Percentiles rank a stretch among this genome's conserved stretches.
These are phyloP conservation scores for Branchellion lobata DNA, from an alignment of 2,888 invertebrate species.

Conservation along the genomic window DNA sequence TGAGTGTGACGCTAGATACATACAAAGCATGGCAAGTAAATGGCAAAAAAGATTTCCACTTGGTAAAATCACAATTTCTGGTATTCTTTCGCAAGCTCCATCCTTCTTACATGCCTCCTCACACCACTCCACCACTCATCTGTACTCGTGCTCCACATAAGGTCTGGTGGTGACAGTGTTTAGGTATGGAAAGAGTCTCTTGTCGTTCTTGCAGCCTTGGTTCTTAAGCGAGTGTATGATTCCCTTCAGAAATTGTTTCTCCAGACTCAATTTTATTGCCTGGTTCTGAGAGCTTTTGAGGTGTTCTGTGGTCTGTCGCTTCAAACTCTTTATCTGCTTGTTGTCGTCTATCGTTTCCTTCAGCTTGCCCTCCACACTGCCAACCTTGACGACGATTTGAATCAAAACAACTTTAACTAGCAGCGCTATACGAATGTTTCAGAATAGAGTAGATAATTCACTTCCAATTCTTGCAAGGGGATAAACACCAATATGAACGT, in stretches of 20 bases:
- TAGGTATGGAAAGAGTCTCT: not conserved
- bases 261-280: not conserved
- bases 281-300: not conserved
- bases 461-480: too few relatives aligned
- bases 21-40: too few relatives aligned
- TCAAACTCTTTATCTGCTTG: not conserved
- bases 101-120: too few relatives aligned
- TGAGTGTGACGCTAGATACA: too few relatives aligned
- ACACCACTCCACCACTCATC: too few relatives aligned
- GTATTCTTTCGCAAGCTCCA: too few relatives aligned
- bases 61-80: too few relatives aligned
- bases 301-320: not conserved
- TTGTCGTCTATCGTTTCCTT: not conserved
- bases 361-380: not conserved
- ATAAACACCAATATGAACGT: too few relatives aligned
- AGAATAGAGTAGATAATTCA: too few relatives aligned
- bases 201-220: not conserved
- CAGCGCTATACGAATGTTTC: too few relatives aligned
- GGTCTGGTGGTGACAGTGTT: slow-evolving; percentile 7
- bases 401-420: too few relatives aligned
- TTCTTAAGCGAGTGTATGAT: not conserved
- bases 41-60: too few relatives aligned
- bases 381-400: not conserved
- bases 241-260: not conserved
- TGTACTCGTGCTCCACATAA: not conserved